Evolutionary conservation across 2,888 invertebrate species (phyloP).

Genomic region (Acronicta psi): DNA sequence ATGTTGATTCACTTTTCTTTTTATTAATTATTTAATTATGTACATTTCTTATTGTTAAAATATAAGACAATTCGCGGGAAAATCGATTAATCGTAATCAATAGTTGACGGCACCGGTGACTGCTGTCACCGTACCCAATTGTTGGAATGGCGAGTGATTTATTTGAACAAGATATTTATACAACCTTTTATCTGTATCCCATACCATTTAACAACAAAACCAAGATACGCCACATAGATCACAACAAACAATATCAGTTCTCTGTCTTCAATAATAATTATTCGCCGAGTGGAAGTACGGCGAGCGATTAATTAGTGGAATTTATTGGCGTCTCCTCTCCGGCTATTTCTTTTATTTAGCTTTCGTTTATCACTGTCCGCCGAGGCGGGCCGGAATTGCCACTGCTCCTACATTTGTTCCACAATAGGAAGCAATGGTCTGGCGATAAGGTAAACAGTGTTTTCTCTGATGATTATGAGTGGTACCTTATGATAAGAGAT

Average conservation of each 20-base stretch:
- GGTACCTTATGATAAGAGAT: no score
- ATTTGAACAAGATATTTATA: not conserved
- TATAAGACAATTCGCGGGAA: no score
- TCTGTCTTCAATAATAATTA: constrained; percentile 16
- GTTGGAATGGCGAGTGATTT: no score
- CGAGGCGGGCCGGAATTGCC: constrained; percentile 47
- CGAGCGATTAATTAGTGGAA: constrained; percentile 49
- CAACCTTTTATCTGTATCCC: not conserved
- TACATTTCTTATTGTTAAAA: no score
- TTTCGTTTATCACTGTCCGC: constrained; percentile 64
- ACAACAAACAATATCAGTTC: constrained; percentile 14
- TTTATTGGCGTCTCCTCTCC: constrained; percentile 53
- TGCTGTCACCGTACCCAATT: no score
- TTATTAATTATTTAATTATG: no score
- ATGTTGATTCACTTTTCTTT: no score
- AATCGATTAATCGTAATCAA: no score
- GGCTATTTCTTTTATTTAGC: constrained; percentile 63
- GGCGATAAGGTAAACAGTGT: no score
- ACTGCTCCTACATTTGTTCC: constrained; percentile 32
- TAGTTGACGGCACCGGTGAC: no score
- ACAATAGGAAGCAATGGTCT: constrained; percentile 10
- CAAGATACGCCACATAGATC: constrained; percentile 2
- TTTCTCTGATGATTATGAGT: no score
- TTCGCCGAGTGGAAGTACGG: constrained; percentile 32
- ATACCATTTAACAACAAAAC: not conserved